Base-by-base conservation (phyloP, 2,113 vertebrate species). In the Corythoichthys haematopterus region DNA sequence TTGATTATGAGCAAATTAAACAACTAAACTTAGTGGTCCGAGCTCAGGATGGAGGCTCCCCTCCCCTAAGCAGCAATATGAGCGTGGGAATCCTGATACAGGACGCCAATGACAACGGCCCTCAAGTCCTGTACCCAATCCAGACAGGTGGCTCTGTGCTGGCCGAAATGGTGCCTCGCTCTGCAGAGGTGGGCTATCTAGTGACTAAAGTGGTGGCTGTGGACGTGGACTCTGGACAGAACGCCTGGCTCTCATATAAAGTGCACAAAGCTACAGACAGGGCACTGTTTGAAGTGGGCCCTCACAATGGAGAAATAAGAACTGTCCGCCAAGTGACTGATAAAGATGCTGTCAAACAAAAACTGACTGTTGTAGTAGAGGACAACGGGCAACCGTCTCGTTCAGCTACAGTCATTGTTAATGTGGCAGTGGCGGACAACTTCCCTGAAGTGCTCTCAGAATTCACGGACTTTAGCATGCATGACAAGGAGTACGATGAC, bases 1-100 rank as follows among this genome's bases (percentile, higher is more conserved):
- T 93, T 65, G 91, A 94, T 65, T 78, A 90, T 3, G 86, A 89
- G n/a, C 82, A 85, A 43, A 67, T 87, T 0, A 85, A 87, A 48
- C 12, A 67, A 10, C n/a, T 86, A 2, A 8, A 37, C 35, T 62
- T 85, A 1, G 6, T 50, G 2, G 66, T 86, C 2, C 69, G 71
- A 64, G 82, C 76, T 0, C 75, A 71, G 33, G 82, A 82, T 52
- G 73, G 73, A 12, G 81, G 79, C 5, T 75, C 72, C 5, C 81
- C 79, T 9, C 75, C 76, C 11, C 69, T 84, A 10, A 69, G 50
- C 12, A 65, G 59, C 36, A 79, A 74, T 6, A 62, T 0, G 77
- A 35, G 43, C 79, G 40, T 62, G 1, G 11, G n/a, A 10, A 3
- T 62, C 11, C n/a, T 62, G 5, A 46, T 62, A n/a, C 60, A 28